phyloP scores from a whole-genome alignment of 2,888 invertebrate genomes.

The Trissonchulus latispiculum region DNA sequence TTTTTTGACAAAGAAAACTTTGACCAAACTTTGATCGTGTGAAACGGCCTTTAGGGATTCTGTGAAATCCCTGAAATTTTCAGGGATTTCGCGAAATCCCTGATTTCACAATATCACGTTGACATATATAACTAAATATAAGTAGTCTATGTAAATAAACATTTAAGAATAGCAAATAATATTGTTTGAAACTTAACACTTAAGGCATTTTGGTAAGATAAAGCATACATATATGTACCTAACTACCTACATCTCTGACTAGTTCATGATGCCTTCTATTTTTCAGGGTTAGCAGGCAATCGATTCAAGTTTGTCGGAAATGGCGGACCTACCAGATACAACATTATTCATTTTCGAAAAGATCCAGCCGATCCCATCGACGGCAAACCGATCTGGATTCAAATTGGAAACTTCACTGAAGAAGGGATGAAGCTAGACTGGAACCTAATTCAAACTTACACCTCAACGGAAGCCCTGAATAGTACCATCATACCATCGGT shows the following conservation, averaged over 20 bases:
- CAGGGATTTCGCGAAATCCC: too few relatives aligned
- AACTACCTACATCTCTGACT: not conserved
- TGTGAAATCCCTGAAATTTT: too few relatives aligned
- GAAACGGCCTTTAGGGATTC: too few relatives aligned
- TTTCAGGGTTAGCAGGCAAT: slow-evolving; percentile 71
- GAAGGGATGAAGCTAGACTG: slow-evolving; percentile 20
- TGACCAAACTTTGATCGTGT: too few relatives aligned
- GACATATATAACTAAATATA: too few relatives aligned
- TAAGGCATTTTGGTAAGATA: not conserved
- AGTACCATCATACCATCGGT: slow-evolving; percentile 36
- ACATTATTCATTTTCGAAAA: slow-evolving; percentile 88
- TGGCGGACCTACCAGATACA: slow-evolving; percentile 89
- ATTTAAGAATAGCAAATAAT: too few relatives aligned
- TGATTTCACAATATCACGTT: too few relatives aligned
- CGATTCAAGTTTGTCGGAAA: slow-evolving; percentile 76
- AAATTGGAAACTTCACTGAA: slow-evolving; percentile 64
- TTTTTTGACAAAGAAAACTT: too few relatives aligned
- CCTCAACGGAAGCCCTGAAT: slow-evolving; percentile 7
- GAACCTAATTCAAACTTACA: slow-evolving; percentile 22
- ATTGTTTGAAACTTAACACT: too few relatives aligned
- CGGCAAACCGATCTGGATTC: slow-evolving; percentile 56
- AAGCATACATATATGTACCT: not conserved
- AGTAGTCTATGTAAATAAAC: too few relatives aligned
- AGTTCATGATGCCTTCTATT: slow-evolving; percentile 15
- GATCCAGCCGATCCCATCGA: slow-evolving; percentile 53